Evolutionary conservation across 1,140 invertebrate species (phyloP), one percentile per base, ranked within the genome.

Genomic region (Contarinia nasturtii): DNA sequence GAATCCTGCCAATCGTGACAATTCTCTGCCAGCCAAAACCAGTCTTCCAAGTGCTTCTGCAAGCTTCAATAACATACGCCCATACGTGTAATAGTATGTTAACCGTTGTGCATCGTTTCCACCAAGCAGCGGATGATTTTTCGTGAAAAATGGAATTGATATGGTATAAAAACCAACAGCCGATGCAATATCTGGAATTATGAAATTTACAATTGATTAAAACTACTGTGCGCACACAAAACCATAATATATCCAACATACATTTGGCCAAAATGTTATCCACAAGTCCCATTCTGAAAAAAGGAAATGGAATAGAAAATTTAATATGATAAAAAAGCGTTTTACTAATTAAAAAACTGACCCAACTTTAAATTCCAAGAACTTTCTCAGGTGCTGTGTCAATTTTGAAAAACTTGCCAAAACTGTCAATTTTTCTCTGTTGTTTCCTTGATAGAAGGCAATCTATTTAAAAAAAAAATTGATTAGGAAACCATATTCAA

Each of bases 181-280:
- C 14, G 89, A 93, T 1, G 92, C 93, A 49, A 92, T 69, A 71
- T 98, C 87, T 92, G 62, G 10, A 70, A 71, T 51, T 50, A 56
- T 4, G 50, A 57, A 55, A 53, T 45, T 49, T 52, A 51, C 37
- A 37, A 7, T 21, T 33, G 18, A 51, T 51, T 37, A 3, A 48
- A 48, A 33, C 22, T 12, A 42, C 36, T 12, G 10, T 40, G 38
- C 7, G 33, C 14, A 48, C 4, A 27, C n/a, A 44, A 14, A 18
- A 48, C 7, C 38, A 17, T 27, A 38, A 21, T 22, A 7, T 33
- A n/a, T 21, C 19, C 15, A 49, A 75, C 82, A 76, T 72, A 91
- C 86, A 98, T 75, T 96, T 96, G 18, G 87, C 93, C 49, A 98
- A 73, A 47, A 98, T 84, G 65, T 96, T 98, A 65, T 98, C 94